A percentile compares a stretch with the other conserved stretches of the same genome.
These are phyloP conservation scores for Ornithorhynchus anatinus DNA, from an alignment of 2,113 vertebrate genomes.

Conservation along the genomic window DNA sequence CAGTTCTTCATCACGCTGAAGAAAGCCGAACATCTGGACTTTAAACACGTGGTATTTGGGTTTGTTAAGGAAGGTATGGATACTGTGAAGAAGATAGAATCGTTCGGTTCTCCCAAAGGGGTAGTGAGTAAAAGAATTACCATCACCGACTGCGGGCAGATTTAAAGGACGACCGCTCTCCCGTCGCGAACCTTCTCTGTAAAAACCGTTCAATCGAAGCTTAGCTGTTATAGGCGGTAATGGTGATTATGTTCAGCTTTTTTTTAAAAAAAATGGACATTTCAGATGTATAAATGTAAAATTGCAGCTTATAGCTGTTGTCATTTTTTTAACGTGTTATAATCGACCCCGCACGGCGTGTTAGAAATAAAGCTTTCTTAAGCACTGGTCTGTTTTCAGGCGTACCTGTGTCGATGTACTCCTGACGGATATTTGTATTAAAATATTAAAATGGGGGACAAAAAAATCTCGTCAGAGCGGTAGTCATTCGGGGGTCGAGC, in stretches of 20 bases:
- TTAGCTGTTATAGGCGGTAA: conserved; percentile 63
- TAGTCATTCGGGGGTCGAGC: conserved; percentile 51
- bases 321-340: conserved; percentile 70
- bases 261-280: conserved; percentile 70
- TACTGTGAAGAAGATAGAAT: conserved; percentile 84
- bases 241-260: conserved; percentile 71
- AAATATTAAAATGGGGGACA: conserved; percentile 73
- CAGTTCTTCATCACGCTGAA: conserved; percentile 96
- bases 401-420: conserved; percentile 80
- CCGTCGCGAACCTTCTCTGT: conserved; percentile 51
- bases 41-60: conserved; percentile 93
- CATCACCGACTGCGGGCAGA: conserved; percentile 87
- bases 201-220: conserved; percentile 60
- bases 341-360: conserved; percentile 79
- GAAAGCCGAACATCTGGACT: conserved; percentile 91
- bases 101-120: conserved; percentile 83
- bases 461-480: conserved; percentile 74
- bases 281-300: conserved; percentile 83
- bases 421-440: conserved; percentile 73
- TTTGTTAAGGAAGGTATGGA: conserved; percentile 90
- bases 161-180: conserved; percentile 68
- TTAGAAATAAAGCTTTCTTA: conserved; percentile 76
- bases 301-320: conserved; percentile 72
- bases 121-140: conserved; percentile 77
- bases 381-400: conserved; percentile 76